Conservation (phyloP, 2,888 invertebrate species). For the Alentia gelatinosa region DNA sequence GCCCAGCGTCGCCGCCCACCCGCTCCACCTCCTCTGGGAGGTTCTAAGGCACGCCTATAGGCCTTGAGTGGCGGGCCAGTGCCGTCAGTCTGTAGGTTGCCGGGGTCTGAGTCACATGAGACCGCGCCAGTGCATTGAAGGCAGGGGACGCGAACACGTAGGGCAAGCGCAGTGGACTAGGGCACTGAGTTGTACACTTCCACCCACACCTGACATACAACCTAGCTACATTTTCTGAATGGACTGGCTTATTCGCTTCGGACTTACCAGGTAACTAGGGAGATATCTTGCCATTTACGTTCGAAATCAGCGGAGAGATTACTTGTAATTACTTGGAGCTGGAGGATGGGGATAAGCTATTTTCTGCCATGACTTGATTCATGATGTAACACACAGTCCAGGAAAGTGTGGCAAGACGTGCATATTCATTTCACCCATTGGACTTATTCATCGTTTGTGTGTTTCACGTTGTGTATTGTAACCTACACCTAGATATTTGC, state of each 20-base stretch:
- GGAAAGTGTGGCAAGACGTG: too few species aligned
- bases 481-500: not conserved
- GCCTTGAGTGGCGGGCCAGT: conserved; percentile 25
- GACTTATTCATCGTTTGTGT: not conserved
- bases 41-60: not conserved
- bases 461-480: not conserved
- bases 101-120: conserved; percentile 47
- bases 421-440: not conserved
- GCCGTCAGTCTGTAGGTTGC: conserved; percentile 42
- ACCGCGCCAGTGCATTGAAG: conserved; percentile 27
- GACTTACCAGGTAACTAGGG: not conserved
- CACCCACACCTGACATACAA: not conserved
- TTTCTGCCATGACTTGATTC: too few species aligned
- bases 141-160: not conserved
- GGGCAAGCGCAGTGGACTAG: not conserved
- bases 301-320: too few species aligned
- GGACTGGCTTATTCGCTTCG: not conserved
- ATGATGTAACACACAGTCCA: not conserved
- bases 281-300: not conserved
- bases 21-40: conserved; percentile 7
- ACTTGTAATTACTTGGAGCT: too few species aligned
- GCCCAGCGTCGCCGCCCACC: not conserved
- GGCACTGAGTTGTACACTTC: not conserved
- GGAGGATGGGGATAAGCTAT: too few species aligned
- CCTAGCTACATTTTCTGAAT: not conserved